Conservation (phyloP, 2,113 vertebrate species). For the Oncorhynchus clarkii region DNA sequence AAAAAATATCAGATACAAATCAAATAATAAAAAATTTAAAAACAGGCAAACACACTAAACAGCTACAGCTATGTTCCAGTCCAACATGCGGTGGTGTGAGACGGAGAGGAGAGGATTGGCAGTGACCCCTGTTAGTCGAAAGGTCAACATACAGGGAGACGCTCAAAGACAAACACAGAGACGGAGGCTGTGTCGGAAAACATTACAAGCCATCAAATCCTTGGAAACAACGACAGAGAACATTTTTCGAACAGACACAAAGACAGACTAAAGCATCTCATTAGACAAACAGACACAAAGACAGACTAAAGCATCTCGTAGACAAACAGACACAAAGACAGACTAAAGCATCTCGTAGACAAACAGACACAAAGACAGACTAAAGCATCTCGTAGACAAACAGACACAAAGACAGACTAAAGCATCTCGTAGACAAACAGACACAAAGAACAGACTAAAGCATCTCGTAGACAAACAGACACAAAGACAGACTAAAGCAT, state of each 20-base stretch:
- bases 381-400: neutral
- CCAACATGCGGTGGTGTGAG: neutral
- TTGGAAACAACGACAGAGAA: neutral
- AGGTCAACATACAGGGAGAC: constrained; percentile 23
- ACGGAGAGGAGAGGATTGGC: neutral
- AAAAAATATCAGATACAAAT: neutral
- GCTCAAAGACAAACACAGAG: too few species aligned
- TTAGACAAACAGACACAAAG: neutral
- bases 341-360: too few species aligned
- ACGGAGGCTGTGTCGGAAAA: too few species aligned
- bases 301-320: constrained; percentile 28
- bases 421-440: too few species aligned
- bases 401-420: constrained; percentile 25
- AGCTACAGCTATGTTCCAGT: neutral
- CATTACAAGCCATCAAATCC: too few species aligned
- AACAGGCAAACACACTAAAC: neutral
- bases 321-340: constrained; percentile 25
- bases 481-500: constrained; percentile 35
- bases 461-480: constrained; percentile 21
- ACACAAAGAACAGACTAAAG: constrained; percentile 33
- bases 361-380: constrained; percentile 28
- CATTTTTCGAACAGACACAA: constrained; percentile 30
- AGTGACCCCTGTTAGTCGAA: constrained; percentile 42
- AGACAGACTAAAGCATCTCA: constrained; percentile 21
- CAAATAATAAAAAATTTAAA: neutral